These are phyloP conservation scores for Meandrusa payeni DNA, from an alignment of 2,888 invertebrate genomes.

Conservation along the genomic window DNA sequence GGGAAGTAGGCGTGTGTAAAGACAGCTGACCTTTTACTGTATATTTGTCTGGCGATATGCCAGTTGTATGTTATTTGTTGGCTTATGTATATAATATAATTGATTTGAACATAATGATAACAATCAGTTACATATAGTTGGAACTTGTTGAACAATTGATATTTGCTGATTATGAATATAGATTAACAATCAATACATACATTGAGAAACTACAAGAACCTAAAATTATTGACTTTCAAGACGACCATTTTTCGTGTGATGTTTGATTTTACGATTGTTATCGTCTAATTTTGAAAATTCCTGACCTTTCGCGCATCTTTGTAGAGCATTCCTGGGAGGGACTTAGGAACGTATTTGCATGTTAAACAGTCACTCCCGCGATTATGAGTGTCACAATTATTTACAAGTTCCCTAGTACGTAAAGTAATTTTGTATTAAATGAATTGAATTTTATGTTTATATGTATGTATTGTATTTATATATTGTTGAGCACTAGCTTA, in stretches of 20 bases:
- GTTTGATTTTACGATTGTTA: too few relatives aligned
- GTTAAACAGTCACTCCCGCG: not conserved
- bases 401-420: too few relatives aligned
- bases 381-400: too few relatives aligned
- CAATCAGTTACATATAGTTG: slow-evolving; percentile 3
- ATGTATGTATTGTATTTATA: too few relatives aligned
- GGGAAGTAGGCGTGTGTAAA: slow-evolving; percentile 6
- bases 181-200: not conserved
- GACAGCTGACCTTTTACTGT: slow-evolving; percentile 2
- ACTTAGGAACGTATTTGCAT: too few relatives aligned
- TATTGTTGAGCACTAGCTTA: too few relatives aligned
- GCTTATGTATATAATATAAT: not conserved
- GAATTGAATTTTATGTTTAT: too few relatives aligned
- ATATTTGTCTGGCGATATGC: slow-evolving; percentile 5
- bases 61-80: not conserved
- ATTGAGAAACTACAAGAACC: slow-evolving; percentile 1
- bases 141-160: slow-evolving; percentile 9
- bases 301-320: too few relatives aligned
- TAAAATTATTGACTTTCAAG: too few relatives aligned
- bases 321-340: too few relatives aligned
- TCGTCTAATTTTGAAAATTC: too few relatives aligned
- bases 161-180: slow-evolving; percentile 7
- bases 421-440: too few relatives aligned
- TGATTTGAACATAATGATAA: slow-evolving; percentile 3
- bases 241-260: not conserved